Conservation (phyloP, 1,140 invertebrate genomes). For the Aphelinus certus region DNA sequence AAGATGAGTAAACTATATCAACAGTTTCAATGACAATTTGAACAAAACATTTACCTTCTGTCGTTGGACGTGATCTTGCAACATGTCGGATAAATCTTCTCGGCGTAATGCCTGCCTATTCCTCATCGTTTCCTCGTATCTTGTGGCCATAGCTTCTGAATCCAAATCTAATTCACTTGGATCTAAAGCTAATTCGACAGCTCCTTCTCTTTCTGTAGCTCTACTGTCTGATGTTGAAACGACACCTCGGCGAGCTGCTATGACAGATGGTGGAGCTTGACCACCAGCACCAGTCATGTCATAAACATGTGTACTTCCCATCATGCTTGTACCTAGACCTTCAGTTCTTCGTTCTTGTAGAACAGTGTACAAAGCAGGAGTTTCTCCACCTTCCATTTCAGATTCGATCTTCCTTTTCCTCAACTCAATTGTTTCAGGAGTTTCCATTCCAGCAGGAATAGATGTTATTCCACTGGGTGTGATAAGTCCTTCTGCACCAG, state of each 20-base stretch:
- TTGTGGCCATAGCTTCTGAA: conserved; percentile 93
- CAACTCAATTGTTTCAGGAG: conserved; percentile 97
- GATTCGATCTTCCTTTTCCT: conserved; percentile 96
- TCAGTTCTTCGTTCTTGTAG: conserved; percentile 94
- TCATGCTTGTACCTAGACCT: conserved; percentile 92
- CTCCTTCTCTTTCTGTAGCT: conserved; percentile 70
- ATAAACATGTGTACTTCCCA: conserved; percentile 98
- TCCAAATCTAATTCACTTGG: conserved; percentile 97
- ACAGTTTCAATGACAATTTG: conserved; percentile 53
- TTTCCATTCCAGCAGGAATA: conserved; percentile 95
- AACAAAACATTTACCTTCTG: conserved; percentile 76
- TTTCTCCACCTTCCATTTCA: conserved; percentile 95
- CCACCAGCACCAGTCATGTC: conserved; percentile 80
- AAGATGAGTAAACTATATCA: no score
- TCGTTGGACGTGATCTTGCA: conserved; percentile 95
- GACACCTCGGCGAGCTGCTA: conserved; percentile 60
- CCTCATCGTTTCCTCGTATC: conserved; percentile 95
- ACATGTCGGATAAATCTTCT: conserved; percentile 98
- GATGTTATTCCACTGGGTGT: conserved; percentile 96
- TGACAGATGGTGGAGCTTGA: conserved; percentile 66
- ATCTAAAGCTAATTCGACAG: conserved; percentile 94
- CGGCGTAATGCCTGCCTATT: conserved; percentile 89
- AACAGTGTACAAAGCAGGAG: conserved; percentile 91
- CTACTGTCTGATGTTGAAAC: conserved; percentile 56
- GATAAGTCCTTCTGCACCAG: conserved; percentile 87